Evolutionary conservation across 2,888 invertebrate genomes (phyloP).

Genomic region (Cheilosia pagana): DNA sequence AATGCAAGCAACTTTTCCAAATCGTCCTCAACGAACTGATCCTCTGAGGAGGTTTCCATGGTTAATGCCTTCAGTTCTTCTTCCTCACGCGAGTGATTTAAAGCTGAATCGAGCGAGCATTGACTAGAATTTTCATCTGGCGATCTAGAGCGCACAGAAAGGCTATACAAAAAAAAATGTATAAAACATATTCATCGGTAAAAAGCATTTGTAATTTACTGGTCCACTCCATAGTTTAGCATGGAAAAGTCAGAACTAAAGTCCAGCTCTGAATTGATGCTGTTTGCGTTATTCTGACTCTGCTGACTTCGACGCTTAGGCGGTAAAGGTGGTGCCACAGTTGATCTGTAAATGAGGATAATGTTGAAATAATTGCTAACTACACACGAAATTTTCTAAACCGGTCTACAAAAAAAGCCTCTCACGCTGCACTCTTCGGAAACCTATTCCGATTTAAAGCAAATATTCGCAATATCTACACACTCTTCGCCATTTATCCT

Average conservation of each 20-base stretch:
- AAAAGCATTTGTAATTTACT: constrained; percentile 80
- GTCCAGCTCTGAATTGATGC: constrained; percentile 81
- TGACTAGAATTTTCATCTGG: constrained; percentile 89
- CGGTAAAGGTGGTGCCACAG: constrained; percentile 90
- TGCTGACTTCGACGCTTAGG: constrained; percentile 87
- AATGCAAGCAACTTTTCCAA: constrained; percentile 79
- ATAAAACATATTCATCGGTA: neutral
- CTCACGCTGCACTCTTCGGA: too few relatives aligned
- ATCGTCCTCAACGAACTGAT: constrained; percentile 79
- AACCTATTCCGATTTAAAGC: too few relatives aligned
- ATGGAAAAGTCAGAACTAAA: constrained; percentile 84
- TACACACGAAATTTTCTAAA: neutral
- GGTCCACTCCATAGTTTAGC: constrained; percentile 87
- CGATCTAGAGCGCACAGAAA: constrained; percentile 90
- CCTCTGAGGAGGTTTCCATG: constrained; percentile 84
- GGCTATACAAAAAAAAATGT: constrained; percentile 77
- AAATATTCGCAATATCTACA: too few relatives aligned
- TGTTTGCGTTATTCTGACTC: constrained; percentile 83
- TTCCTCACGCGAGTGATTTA: constrained; percentile 94
- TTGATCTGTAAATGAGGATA: constrained; percentile 74
- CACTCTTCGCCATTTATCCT: too few relatives aligned
- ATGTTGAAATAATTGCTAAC: neutral
- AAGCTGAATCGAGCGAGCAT: constrained; percentile 92
- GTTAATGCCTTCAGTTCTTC: constrained; percentile 87
- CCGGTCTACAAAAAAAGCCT: neutral